Evolutionary conservation across 2,888 invertebrate genomes (phyloP), one percentile per base, ranked within the genome.

Genomic region (Spodoptera picta): DNA sequence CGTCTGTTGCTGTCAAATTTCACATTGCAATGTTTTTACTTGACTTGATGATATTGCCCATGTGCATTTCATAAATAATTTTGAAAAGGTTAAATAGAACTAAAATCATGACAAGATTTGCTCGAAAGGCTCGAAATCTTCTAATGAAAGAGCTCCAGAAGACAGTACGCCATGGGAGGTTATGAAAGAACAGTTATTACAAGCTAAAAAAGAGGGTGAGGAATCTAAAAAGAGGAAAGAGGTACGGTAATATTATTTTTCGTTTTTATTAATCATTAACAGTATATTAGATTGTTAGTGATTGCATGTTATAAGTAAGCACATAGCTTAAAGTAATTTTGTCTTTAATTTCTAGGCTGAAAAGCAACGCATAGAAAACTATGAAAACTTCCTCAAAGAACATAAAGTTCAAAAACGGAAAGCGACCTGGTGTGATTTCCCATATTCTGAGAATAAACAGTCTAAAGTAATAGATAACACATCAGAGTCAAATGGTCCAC

Each of bases 81-180:
- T 14, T 23, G 6, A 23, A 2, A 19, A 31, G 7, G 36, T 36
- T 36, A 9, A 36, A 14, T n/a, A 42, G 14, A 41, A 23, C 11
- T 14, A 27, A 9, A 12, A 79, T 31, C 31, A 97, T 97, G 97
- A 97, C 97, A 5, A 92, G 97, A 75, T 97, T 96, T 93, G 96
- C 97, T 31, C 92, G 97, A 96, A 96, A 84, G 97, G 97, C 43
- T 97, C 97, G 0, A 97, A 97, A 88, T 91, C 97, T 5, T 97
- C 97, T 3, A 97, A 97, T 83, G 96, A 96, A 84, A 95, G 95
- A 73, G 81, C 95, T 12, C 96, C 96, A 1, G 96, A 96, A 83
- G 96, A 96, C 52, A 93, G 97, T 48, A 97, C 97, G 45, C 95
- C 97, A 83, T 97, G 97, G 97, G 93, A 95, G 65, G 95, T 96